phyloP scores from a whole-genome alignment of 2,797 vertebrate genomes.

The Yasuhikotakia modesta region DNA sequence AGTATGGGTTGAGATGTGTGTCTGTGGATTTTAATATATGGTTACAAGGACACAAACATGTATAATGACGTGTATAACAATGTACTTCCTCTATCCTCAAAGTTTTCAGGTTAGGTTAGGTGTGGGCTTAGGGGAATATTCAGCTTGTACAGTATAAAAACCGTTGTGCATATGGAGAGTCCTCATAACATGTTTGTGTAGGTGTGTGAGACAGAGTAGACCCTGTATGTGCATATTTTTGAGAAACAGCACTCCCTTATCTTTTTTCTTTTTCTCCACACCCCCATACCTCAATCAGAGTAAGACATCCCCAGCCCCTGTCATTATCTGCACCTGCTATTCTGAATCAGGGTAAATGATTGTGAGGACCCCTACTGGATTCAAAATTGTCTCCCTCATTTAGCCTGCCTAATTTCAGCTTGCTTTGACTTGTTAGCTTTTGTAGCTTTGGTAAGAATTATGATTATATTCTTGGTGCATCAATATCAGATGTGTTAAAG shows the following conservation, averaged over 20 bases:
- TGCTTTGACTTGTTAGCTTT: conserved; percentile 20
- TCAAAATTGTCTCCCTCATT: conserved; percentile 26
- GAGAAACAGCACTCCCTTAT: conserved; percentile 60
- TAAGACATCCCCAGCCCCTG: conserved; percentile 53
- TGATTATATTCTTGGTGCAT: neutral
- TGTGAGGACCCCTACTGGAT: conserved; percentile 55
- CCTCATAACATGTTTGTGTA: no score
- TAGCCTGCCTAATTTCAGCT: conserved; percentile 33
- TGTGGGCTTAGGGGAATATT: no score
- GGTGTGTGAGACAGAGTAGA: no score
- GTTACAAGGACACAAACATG: no score
- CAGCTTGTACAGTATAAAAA: no score
- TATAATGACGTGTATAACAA: no score
- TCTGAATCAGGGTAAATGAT: conserved; percentile 71
- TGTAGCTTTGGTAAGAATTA: conserved; percentile 12
- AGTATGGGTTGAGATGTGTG: no score
- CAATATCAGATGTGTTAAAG: conserved; percentile 47
- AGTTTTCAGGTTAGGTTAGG: no score
- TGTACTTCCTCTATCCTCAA: no score
- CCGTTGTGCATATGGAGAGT: no score
- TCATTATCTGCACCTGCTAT: conserved; percentile 75
- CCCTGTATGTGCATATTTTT: no score
- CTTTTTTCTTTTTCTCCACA: neutral
- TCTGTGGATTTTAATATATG: no score
- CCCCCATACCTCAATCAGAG: conserved; percentile 21